Percentiles rank a stretch among this genome's conserved stretches.
Evolutionary conservation across 1,140 invertebrate genomes (phyloP).

Genomic region (Drosophila quadrilineata): DNA sequence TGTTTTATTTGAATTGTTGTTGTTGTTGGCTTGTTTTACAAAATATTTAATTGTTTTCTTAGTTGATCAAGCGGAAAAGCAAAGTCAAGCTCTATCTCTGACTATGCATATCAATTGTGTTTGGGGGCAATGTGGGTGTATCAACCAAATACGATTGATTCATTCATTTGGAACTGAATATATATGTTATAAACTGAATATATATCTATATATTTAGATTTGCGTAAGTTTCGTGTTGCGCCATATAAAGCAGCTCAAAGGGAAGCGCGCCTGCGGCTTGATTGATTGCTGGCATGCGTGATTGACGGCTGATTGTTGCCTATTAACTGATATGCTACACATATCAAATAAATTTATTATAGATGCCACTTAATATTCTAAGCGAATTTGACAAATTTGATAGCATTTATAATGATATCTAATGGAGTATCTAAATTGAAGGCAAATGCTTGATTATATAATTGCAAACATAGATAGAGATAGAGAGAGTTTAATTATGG

Average conservation of each 20-base stretch:
- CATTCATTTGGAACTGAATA: constrained; percentile 32
- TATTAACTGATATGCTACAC: constrained; percentile 4
- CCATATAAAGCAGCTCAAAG: constrained; percentile 49
- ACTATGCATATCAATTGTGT: constrained; percentile 11
- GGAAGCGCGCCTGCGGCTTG: constrained; percentile 37
- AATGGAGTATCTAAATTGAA: too few species aligned
- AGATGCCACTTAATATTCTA: constrained; percentile 1
- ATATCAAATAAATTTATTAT: not conserved
- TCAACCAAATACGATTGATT: not conserved
- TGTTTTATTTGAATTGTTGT: not conserved
- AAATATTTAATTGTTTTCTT: constrained; percentile 67
- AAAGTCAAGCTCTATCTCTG: constrained; percentile 28
- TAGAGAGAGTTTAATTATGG: too few species aligned
- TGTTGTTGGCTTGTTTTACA: constrained; percentile 49
- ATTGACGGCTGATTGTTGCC: constrained; percentile 22
- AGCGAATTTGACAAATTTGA: constrained; percentile 13
- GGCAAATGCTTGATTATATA: too few species aligned
- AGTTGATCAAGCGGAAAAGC: constrained; percentile 69
- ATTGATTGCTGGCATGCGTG: constrained; percentile 53
- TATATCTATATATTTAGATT: too few species aligned
- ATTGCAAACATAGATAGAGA: too few species aligned
- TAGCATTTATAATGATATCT: not conserved
- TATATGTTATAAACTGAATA: too few species aligned
- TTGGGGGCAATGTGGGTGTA: not conserved
- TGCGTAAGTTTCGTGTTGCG: constrained; percentile 40